phyloP scores from a whole-genome alignment of 2,797 vertebrate genomes.

The Micropoecilia bifurca region DNA sequence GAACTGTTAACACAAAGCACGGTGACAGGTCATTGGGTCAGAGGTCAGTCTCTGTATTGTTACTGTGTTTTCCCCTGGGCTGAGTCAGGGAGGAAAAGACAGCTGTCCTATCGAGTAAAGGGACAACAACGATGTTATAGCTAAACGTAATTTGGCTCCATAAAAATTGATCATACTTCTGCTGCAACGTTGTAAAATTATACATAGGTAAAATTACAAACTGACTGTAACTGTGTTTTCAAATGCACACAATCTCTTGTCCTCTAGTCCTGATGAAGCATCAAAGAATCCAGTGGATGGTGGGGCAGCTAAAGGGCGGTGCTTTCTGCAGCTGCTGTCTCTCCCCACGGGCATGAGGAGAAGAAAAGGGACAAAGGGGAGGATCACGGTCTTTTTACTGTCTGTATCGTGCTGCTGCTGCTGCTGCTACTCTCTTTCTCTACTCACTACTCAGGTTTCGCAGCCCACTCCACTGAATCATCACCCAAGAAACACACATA shows the following conservation, averaged over 20 bases:
- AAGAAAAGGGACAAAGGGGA: slow-evolving; percentile 47
- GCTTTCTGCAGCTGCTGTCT: slow-evolving; percentile 66
- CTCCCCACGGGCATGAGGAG: slow-evolving; percentile 51
- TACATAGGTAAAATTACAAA: background rate
- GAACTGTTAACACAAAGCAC: slow-evolving; percentile 66
- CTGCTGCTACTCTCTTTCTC: slow-evolving; percentile 48
- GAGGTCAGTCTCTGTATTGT: slow-evolving; percentile 61
- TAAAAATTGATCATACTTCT: slow-evolving; percentile 23
- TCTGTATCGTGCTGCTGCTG: slow-evolving; percentile 45
- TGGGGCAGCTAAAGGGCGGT: slow-evolving; percentile 27
- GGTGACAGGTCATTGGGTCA: slow-evolving; percentile 62
- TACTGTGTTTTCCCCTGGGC: slow-evolving; percentile 65
- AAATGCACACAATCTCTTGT: background rate
- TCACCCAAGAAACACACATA: slow-evolving; percentile 36
- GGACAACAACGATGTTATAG: slow-evolving; percentile 52
- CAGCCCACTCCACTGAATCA: slow-evolving; percentile 77
- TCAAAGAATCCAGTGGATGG: slow-evolving; percentile 25
- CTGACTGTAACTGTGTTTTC: background rate
- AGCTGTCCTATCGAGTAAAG: slow-evolving; percentile 69
- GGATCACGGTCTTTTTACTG: slow-evolving; percentile 44
- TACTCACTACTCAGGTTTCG: slow-evolving; percentile 76
- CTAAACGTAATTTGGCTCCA: slow-evolving; percentile 43
- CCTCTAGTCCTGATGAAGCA: background rate
- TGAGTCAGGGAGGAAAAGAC: slow-evolving; percentile 57
- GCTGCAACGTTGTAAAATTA: background rate